A percentile compares a stretch with the other conserved stretches of the same genome.
Evolutionary conservation across 2,888 invertebrate genomes (phyloP).

Genomic region (Cacoxenus indagator): DNA sequence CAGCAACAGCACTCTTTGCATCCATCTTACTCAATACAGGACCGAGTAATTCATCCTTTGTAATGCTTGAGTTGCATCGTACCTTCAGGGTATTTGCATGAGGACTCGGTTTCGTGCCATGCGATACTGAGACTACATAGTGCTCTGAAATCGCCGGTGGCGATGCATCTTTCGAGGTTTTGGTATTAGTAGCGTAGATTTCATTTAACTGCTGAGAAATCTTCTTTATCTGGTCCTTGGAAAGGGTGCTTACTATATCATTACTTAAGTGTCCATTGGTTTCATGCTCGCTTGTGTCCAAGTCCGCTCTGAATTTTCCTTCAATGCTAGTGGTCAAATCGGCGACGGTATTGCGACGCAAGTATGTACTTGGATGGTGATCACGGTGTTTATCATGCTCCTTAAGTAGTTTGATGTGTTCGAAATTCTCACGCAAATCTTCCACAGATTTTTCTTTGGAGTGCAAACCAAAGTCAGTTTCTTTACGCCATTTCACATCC

Average conservation of each 20-base stretch:
- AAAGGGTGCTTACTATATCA: slow-evolving; percentile 85
- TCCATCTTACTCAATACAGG: slow-evolving; percentile 62
- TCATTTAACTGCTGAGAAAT: slow-evolving; percentile 85
- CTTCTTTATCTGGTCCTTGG: slow-evolving; percentile 85
- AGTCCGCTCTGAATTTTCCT: slow-evolving; percentile 73
- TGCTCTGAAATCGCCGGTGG: slow-evolving; percentile 69
- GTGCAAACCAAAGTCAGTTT: slow-evolving; percentile 81
- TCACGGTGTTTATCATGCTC: slow-evolving; percentile 70
- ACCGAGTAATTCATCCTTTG: slow-evolving; percentile 70
- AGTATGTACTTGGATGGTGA: slow-evolving; percentile 80
- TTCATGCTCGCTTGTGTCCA: too few relatives aligned
- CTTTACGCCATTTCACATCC: slow-evolving; percentile 82
- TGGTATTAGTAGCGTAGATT: slow-evolving; percentile 76
- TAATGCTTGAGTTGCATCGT: slow-evolving; percentile 74
- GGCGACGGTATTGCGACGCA: slow-evolving; percentile 86
- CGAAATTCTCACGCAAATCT: slow-evolving; percentile 84
- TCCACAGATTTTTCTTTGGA: slow-evolving; percentile 90
- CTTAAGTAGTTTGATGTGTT: slow-evolving; percentile 75
- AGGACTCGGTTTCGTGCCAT: slow-evolving; percentile 63
- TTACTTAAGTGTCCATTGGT: slow-evolving; percentile 78
- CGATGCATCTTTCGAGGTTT: slow-evolving; percentile 62
- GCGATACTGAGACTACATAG: slow-evolving; percentile 76
- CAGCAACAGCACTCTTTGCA: slow-evolving; percentile 72
- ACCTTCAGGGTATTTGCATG: slow-evolving; percentile 72
- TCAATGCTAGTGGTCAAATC: slow-evolving; percentile 83